Base-by-base conservation (phyloP, 2,888 invertebrate species). In the Leucoma salicis region DNA sequence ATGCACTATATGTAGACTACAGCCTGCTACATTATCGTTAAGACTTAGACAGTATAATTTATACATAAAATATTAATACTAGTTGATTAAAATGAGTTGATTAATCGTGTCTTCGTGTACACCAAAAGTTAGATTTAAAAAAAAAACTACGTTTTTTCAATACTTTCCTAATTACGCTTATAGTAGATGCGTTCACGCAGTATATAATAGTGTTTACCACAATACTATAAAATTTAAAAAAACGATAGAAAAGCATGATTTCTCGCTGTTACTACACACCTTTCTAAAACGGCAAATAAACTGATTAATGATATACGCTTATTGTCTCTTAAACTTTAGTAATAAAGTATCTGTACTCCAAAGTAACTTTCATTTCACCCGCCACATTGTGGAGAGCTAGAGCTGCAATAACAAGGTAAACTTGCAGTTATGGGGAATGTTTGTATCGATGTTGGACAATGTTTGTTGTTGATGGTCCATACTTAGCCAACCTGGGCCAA, bases 301-400 rank as follows among this genome's bases (percentile, higher is more conserved):
- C 66, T 64, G 60, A 65, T 73, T 21, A 66, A 65, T 76, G 58
- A 64, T 71, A 50, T 35, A 31, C 64, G 86, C 87, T 86, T 85
- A 73, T 79, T 83, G 79, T 81, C 80, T 77, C 76, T 73, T 76
- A 78, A 84, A 79, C 57, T 68, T 78, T 87, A 87, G 84, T 87
- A 89, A 88, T 89, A 88, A 89, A 88, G 79, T 87, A 85, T 82
- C 79, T 87, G 74, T 89, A 88, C 78, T 87, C 89, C 84, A 86
- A 84, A 86, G 83, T 87, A 78, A 83, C 79, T 87, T 88, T 89
- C 73, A 88, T 89, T 88, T 84, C 83, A 83, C 82, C 86, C 76
- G 83, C 82, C 74, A 73, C 82, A 77, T 64, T 70, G 67, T 70
- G 85, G 84, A 84, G 87, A 74, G 79, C 86, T 76, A 84, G 87